Percentiles rank a stretch among this genome's conserved stretches.
phyloP scores from a whole-genome alignment of 2,888 invertebrate species.

The Chrysolina americana region DNA sequence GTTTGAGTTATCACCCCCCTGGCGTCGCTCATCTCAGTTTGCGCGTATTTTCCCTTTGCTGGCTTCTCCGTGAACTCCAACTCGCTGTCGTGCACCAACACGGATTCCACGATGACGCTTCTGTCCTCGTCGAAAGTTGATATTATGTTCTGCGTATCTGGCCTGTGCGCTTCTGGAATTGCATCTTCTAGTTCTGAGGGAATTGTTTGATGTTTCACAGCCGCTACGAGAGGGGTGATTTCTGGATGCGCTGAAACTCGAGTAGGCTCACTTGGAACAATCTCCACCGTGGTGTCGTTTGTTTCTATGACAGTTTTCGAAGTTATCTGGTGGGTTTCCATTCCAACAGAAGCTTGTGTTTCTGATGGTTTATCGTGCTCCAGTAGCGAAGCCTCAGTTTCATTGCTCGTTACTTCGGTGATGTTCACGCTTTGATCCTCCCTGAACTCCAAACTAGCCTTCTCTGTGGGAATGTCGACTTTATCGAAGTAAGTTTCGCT shows the following conservation, averaged over 20 bases:
- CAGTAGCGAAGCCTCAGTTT: slow-evolving; percentile 68
- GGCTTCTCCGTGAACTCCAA: slow-evolving; percentile 62
- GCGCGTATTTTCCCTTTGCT: slow-evolving; percentile 41
- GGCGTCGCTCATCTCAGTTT: slow-evolving; percentile 58
- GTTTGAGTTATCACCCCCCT: slow-evolving; percentile 63
- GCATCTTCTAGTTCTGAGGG: slow-evolving; percentile 68
- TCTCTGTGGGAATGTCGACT: slow-evolving; percentile 64
- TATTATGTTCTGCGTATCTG: slow-evolving; percentile 67
- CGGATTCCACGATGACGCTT: slow-evolving; percentile 69
- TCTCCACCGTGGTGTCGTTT: slow-evolving; percentile 65
- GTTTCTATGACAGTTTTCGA: slow-evolving; percentile 70
- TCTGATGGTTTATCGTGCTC: slow-evolving; percentile 62
- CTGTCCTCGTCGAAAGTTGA: slow-evolving; percentile 68
- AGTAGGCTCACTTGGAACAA: slow-evolving; percentile 63
- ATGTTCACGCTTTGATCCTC: slow-evolving; percentile 69
- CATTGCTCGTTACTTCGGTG: slow-evolving; percentile 71
- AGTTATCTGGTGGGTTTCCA: slow-evolving; percentile 69
- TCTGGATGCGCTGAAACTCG: slow-evolving; percentile 65
- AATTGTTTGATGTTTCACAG: slow-evolving; percentile 69
- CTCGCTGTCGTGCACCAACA: slow-evolving; percentile 70
- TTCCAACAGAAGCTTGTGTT: slow-evolving; percentile 64
- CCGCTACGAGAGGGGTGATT: slow-evolving; percentile 65
- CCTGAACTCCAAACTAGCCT: slow-evolving; percentile 67
- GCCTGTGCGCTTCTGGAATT: slow-evolving; percentile 59
- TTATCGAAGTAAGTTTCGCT: slow-evolving; percentile 68